Conservation (phyloP, 2,797 vertebrate species). For the Centropyge bicolor region DNA sequence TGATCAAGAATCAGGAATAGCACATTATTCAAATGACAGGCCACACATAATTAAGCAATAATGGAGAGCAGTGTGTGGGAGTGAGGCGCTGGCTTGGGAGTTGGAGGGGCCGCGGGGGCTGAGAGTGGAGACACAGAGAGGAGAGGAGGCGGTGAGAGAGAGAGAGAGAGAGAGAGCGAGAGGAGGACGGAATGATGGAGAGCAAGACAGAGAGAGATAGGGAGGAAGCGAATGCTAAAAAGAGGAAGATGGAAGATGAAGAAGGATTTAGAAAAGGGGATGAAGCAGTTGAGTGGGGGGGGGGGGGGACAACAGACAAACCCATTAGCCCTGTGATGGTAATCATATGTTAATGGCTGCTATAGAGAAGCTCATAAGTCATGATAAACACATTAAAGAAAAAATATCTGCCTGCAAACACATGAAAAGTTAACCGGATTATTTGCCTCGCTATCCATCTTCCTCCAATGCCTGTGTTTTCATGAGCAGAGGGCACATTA, state of each 20-base stretch:
- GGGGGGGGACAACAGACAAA: constrained; percentile 57
- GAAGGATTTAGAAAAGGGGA: constrained; percentile 44
- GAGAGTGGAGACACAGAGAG: constrained; percentile 51
- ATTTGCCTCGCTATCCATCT: constrained; percentile 72
- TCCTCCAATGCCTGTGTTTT: constrained; percentile 51
- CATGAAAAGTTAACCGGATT: constrained; percentile 76
- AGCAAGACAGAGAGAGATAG: constrained; percentile 16
- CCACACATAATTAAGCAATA: constrained; percentile 80
- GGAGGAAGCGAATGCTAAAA: constrained; percentile 29
- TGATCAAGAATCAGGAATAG: constrained; percentile 37
- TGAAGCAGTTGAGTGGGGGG: constrained; percentile 51
- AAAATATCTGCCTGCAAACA: constrained; percentile 78
- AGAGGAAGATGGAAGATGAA: constrained; percentile 47
- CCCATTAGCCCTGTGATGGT: constrained; percentile 76
- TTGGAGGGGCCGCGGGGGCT: constrained; percentile 51
- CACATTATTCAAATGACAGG: constrained; percentile 70
- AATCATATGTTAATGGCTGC: constrained; percentile 80
- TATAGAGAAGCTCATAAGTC: constrained; percentile 75
- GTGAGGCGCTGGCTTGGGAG: constrained; percentile 58
- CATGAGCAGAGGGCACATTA: constrained; percentile 63
- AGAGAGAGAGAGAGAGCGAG: constrained; percentile 18
- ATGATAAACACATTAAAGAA: constrained; percentile 80
- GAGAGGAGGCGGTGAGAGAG: constrained; percentile 40
- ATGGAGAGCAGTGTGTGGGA: constrained; percentile 65
- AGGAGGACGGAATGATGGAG: neutral